Conservation (phyloP, 2,113 vertebrate genomes). For the Hydrochoerus hydrochaeris region DNA sequence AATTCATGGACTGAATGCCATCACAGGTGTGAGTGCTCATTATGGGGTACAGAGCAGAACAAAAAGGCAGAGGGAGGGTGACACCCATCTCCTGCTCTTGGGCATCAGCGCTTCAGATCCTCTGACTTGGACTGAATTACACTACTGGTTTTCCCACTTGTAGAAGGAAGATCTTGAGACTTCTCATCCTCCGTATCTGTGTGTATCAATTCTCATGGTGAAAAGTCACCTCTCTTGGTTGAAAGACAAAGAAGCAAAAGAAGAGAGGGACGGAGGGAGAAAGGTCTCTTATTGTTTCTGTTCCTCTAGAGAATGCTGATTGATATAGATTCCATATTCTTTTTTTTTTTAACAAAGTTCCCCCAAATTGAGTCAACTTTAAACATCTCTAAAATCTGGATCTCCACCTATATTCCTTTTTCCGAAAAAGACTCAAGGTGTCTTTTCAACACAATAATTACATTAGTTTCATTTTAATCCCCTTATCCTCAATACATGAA, state of each 20-base stretch:
- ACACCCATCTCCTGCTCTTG: not conserved
- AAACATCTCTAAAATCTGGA: not conserved
- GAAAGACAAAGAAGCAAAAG: not conserved
- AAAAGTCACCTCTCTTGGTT: not conserved
- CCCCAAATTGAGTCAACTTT: not conserved
- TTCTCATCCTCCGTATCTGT: not conserved
- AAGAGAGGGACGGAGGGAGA: not conserved
- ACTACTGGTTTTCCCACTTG: not conserved
- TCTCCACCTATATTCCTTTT: not conserved
- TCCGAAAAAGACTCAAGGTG: not conserved
- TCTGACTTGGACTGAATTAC: not conserved
- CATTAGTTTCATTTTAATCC: not conserved
- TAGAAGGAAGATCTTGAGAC: not conserved
- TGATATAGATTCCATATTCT: not conserved
- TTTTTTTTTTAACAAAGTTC: not conserved
- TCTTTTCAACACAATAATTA: not conserved
- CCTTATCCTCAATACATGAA: conserved; percentile 21
- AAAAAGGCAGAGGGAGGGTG: not conserved
- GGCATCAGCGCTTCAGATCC: not conserved
- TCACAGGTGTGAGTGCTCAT: too few relatives aligned
- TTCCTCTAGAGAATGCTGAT: not conserved
- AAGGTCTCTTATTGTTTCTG: not conserved
- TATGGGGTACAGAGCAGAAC: not conserved
- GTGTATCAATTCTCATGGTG: not conserved
- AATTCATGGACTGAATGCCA: not conserved